Conservation (phyloP, 2,888 invertebrate genomes). For the Neocrepidodera transversa region DNA sequence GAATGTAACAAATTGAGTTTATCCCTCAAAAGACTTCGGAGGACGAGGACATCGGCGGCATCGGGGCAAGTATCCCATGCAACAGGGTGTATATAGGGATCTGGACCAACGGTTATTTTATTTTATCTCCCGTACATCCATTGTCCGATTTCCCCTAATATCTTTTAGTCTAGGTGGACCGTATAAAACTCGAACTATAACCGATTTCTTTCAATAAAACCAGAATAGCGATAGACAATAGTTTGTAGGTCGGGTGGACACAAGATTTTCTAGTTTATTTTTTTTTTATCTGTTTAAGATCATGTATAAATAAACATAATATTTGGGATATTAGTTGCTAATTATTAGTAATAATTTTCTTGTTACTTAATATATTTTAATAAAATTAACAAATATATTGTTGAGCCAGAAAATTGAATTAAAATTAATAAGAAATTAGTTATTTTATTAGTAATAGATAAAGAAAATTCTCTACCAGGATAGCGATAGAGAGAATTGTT, state of each 20-base stretch:
- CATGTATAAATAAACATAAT: no score
- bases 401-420: no score
- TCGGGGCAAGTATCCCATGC: constrained; percentile 36
- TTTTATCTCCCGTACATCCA: constrained; percentile 40
- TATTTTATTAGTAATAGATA: no score
- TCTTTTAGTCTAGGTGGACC: constrained; percentile 47
- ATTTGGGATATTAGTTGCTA: no score
- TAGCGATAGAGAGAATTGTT: no score
- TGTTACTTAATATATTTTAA: no score
- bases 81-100: constrained; percentile 41
- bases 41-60: constrained; percentile 36
- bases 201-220: constrained; percentile 43
- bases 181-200: constrained; percentile 39
- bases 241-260: constrained; percentile 27
- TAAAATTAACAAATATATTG: no score
- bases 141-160: constrained; percentile 48
- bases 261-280: constrained; percentile 21
- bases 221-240: constrained; percentile 36
- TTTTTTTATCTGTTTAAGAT: no score
- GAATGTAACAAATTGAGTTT: constrained; percentile 45
- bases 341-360: no score
- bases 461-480: no score
- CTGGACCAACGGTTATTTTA: constrained; percentile 38
- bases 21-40: constrained; percentile 41
- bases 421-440: no score